A percentile compares a stretch with the other conserved stretches of the same genome.
Evolutionary conservation across 2,797 vertebrate species (phyloP).

Genomic region (Centropyge bicolor): DNA sequence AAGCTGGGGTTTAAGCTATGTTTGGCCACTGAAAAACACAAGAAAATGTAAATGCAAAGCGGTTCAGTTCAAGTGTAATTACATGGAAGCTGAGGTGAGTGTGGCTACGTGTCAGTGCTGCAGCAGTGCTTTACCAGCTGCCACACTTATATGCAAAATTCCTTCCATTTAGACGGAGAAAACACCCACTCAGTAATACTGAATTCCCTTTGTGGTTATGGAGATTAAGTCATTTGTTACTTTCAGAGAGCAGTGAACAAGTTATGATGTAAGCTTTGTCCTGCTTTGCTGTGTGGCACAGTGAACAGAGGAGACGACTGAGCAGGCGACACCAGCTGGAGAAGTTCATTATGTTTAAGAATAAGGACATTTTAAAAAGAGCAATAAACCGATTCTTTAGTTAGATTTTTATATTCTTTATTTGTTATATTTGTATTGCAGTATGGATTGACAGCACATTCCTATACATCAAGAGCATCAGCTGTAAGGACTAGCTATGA

Average conservation of each 20-base stretch:
- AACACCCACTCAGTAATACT: constrained; percentile 14
- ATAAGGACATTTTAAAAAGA: not conserved
- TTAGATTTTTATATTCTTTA: not conserved
- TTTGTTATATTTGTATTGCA: not conserved
- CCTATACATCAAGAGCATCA: too few species aligned
- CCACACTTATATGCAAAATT: not conserved
- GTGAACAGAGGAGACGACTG: not conserved
- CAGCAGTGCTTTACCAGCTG: not conserved
- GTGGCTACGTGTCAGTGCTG: not conserved
- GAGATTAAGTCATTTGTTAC: constrained; percentile 4
- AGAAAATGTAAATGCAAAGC: constrained; percentile 20
- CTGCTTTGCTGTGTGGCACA: not conserved
- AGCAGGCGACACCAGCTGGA: not conserved
- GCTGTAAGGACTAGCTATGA: too few species aligned
- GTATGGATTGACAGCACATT: not conserved
- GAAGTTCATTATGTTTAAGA: not conserved
- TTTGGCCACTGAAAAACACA: not conserved
- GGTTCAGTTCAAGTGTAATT: constrained; percentile 20
- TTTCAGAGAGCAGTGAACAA: not conserved
- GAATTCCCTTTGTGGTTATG: constrained; percentile 2
- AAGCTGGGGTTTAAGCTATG: not conserved
- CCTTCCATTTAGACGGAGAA: constrained; percentile 20
- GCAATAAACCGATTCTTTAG: not conserved
- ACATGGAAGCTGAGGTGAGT: constrained; percentile 14
- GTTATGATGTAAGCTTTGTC: constrained; percentile 1